Evolutionary conservation across 2,113 vertebrate species (phyloP).

Genomic region (Mesembrinibis cayennensis): DNA sequence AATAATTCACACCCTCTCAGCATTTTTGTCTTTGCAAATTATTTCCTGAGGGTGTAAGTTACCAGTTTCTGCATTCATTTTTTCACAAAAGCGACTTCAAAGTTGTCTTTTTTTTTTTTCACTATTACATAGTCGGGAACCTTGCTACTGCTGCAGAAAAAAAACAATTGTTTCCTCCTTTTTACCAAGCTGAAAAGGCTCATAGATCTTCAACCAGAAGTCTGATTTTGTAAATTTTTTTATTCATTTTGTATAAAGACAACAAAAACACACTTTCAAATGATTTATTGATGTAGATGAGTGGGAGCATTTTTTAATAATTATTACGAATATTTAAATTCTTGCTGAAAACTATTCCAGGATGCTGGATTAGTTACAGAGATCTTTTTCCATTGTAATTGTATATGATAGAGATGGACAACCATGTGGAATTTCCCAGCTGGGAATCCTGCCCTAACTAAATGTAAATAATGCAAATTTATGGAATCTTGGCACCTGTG

Average conservation of each 20-base stretch:
- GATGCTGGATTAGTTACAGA: neutral
- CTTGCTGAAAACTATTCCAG: neutral
- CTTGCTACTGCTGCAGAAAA: neutral
- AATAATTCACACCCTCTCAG: neutral
- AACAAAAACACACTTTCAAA: neutral
- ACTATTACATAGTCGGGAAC: neutral
- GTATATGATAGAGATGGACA: neutral
- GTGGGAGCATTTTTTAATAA: neutral
- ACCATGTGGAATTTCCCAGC: slow-evolving; percentile 24
- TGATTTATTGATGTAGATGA: neutral
- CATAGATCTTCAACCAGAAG: neutral
- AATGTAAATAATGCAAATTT: slow-evolving; percentile 50
- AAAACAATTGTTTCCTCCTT: neutral
- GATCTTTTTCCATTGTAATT: neutral
- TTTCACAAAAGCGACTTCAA: neutral
- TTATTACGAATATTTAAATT: neutral
- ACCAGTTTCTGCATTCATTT: neutral
- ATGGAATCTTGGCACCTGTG: neutral
- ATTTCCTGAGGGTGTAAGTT: slow-evolving; percentile 11
- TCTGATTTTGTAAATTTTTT: neutral
- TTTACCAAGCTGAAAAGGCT: neutral
- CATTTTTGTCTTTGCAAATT: neutral
- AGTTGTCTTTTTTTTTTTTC: neutral
- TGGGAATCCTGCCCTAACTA: slow-evolving; percentile 26
- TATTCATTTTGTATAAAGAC: neutral